phyloP scores from a whole-genome alignment of 2,113 vertebrate genomes.

The Cyanoliseus patagonus region DNA sequence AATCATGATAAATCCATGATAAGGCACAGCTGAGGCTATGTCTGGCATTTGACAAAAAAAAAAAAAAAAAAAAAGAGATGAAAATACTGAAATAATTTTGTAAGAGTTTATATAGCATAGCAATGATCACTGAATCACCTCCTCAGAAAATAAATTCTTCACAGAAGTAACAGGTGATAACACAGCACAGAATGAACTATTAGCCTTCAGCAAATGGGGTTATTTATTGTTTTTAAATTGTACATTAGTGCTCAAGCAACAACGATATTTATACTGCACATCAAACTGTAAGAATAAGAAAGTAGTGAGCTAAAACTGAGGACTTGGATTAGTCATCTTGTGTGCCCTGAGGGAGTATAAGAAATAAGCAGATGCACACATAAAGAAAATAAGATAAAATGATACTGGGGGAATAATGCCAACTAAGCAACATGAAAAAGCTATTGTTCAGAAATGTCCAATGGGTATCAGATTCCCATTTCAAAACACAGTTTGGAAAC shows the following conservation, averaged over 20 bases:
- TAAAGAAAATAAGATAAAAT: background rate
- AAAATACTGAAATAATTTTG: background rate
- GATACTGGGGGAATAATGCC: background rate
- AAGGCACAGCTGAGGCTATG: accelerated
- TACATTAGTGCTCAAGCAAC: background rate
- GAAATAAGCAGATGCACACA: constrained; percentile 24
- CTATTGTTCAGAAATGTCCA: background rate
- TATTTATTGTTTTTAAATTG: constrained; percentile 39
- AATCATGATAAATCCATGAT: background rate
- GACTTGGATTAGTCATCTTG: background rate
- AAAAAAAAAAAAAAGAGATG: background rate
- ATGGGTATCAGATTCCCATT: background rate
- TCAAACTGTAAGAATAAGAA: background rate
- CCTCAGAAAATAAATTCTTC: background rate
- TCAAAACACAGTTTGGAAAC: background rate
- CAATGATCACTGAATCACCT: background rate
- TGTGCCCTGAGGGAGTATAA: background rate
- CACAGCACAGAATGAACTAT: constrained; percentile 16
- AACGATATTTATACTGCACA: background rate
- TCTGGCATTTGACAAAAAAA: background rate
- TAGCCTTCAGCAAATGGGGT: constrained; percentile 29
- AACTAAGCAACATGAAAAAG: background rate
- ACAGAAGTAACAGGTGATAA: background rate
- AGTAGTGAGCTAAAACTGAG: background rate
- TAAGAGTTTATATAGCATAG: accelerated